Evolutionary conservation across 2,888 invertebrate species (phyloP), one percentile per base, ranked within the genome.

Genomic region (Halictus quadricinctus): DNA sequence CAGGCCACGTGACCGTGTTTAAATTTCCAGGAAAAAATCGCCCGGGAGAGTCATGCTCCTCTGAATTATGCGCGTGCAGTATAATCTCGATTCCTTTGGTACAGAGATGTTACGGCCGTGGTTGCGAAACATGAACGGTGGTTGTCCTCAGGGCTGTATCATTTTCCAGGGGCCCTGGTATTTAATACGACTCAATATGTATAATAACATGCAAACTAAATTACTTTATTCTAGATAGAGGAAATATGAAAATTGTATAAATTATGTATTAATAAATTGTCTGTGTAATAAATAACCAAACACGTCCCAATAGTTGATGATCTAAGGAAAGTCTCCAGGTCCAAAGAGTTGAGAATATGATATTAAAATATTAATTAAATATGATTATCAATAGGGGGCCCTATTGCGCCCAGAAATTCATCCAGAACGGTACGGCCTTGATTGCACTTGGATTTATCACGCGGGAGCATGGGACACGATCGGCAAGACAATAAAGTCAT

Each of bases 1-100:
- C 74, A 54, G 50, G n/a, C 76, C 74, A 46, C 86, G 79, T 74
- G 80, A 80, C 70, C 43, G 72, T n/a, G 50, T 48, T 48, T 50
- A 21, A 69, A 69, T 69, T 21, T 36, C 41, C 18, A 18, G 7
- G 43, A 70, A 43, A 70, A 70, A 70, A 43, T n/a, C n/a, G 12
- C 2, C 6, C 2, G 70, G 0, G 13, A 70, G 21, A 43, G n/a
- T 70, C 43, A 41, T 70, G 70, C 70, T 70, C 7, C n/a, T 43
- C n/a, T 43, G 13, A 43, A n/a, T 64, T 64, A 64, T 70, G n/a
- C n/a, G 70, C 41, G 5, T n/a, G 43, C 43, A 13, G 43, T 43
- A 43, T 70, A 70, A 41, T 70, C 69, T n/a, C 41, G 43, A 64
- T 64, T 64, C 29, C 64, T 43, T n/a, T 43, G n/a, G 43, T n/a